Evolutionary conservation across 2,888 invertebrate species (phyloP), one percentile per base, ranked within the genome.

Genomic region (Fragum sueziense): DNA sequence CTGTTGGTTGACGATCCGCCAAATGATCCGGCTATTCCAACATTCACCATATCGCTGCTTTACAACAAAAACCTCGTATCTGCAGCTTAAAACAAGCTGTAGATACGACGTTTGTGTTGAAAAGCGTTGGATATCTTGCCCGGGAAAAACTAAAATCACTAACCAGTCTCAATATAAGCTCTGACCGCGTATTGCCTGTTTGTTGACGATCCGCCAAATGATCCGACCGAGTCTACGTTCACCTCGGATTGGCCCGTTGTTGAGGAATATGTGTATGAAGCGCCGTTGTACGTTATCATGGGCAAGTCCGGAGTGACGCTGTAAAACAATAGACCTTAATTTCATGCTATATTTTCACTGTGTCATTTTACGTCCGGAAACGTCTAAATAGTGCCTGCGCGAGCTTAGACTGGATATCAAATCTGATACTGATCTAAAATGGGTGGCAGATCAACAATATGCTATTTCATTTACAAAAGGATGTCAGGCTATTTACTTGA

Each of bases 141-240:
- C n/a, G n/a, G n/a, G n/a, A n/a, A n/a, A 2, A 47, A 25, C 20
- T 1, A 4, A 22, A 9, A 57, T 1, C 17, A 33, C 34, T 9
- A 33, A 72, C 81, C 81, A 62, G 47, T 34, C 37, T 61, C 72
- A 27, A 81, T 52, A 31, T 78, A 75, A 17, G 81, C 81, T 11
- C 59, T 51, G 3, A 81, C 75, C 14, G 75, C 81, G 57, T 81
- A 81, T 17, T 54, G 29, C 34, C 76, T 20, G 29, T 52, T 25
- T 6, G 22, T 34, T 1, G 11, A 20, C 9, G 7, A 1, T 4
- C 54, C 29, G 20, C 31, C 22, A 22, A 34, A 41, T 47, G 20
- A 29, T 4, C 52, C 41, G 0, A 20, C 9, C 2, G 20, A 14
- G 6, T 52, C 67, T 11, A 54, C 57, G 22, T 6, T n/a, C 17